phyloP scores from a whole-genome alignment of 2,113 vertebrate species.

The Choloepus hoffmanni region DNA sequence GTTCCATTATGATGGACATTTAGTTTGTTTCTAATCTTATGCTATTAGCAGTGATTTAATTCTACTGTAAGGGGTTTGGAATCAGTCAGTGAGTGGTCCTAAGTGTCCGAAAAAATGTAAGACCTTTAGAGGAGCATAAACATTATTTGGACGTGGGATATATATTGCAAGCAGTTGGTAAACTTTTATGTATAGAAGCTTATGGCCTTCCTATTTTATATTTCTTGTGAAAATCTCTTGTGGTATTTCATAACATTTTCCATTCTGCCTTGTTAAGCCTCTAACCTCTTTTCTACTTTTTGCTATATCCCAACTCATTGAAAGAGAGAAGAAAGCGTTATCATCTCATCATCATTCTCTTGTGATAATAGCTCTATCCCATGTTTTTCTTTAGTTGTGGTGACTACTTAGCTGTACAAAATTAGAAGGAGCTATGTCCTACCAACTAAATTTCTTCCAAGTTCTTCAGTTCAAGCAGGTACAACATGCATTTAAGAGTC shows the following conservation, averaged over 20 bases:
- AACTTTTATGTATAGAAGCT: neutral
- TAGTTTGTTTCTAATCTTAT: constrained; percentile 7
- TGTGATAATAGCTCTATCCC: neutral
- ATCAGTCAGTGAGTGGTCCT: neutral
- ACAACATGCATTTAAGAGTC: constrained; percentile 1
- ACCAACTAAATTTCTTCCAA: constrained; percentile 62
- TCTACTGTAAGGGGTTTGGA: neutral
- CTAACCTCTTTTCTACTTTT: neutral
- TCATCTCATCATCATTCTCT: neutral
- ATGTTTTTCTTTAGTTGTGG: constrained; percentile 15
- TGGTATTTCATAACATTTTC: neutral
- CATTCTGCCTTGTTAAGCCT: neutral
- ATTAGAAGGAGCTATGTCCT: neutral
- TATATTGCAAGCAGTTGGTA: constrained; percentile 4
- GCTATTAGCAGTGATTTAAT: neutral
- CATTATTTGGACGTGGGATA: neutral
- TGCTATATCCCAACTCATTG: neutral
- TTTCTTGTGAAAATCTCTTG: neutral
- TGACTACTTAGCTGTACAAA: neutral
- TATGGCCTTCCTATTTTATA: neutral
- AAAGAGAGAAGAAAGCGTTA: neutral
- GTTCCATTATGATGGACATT: neutral
- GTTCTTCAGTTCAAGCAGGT: constrained; percentile 64
- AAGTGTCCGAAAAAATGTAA: neutral
- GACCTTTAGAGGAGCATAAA: constrained; percentile 6